These are phyloP conservation scores for Drosophila bocqueti DNA, from an alignment of 1,140 invertebrate genomes.

Conservation along the genomic window DNA sequence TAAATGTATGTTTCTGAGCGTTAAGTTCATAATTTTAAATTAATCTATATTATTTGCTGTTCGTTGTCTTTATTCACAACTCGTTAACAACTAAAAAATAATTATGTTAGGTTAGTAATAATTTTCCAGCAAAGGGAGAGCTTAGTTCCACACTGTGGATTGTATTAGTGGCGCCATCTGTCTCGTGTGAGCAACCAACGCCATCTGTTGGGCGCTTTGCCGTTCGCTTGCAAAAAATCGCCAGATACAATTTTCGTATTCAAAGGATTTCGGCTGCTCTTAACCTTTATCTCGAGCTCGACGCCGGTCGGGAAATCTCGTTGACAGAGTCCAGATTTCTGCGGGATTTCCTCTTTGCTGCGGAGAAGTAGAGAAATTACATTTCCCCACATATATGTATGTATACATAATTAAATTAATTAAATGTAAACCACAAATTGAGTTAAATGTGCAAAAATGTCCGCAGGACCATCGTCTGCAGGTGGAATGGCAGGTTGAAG, in stretches of 20 bases:
- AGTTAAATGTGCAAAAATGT: slow-evolving; percentile 79
- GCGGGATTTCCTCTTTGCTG: slow-evolving; percentile 41
- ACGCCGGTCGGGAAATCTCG: slow-evolving; percentile 22
- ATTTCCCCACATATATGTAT: slow-evolving; percentile 25
- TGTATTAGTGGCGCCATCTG: slow-evolving; percentile 57
- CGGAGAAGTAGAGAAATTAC: slow-evolving; percentile 29
- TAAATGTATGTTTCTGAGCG: too few relatives aligned
- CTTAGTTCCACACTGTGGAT: slow-evolving; percentile 58
- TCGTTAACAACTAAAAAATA: background rate
- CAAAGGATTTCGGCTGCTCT: slow-evolving; percentile 5
- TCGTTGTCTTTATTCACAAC: too few relatives aligned
- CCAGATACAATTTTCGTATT: background rate
- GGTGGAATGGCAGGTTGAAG: slow-evolving; percentile 17
- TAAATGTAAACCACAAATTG: slow-evolving; percentile 81
- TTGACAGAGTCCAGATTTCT: slow-evolving; percentile 50
- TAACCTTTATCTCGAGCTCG: slow-evolving; percentile 15
- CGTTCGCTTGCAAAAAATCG: too few relatives aligned
- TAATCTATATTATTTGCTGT: background rate
- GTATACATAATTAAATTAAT: slow-evolving; percentile 77
- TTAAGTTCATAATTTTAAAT: too few relatives aligned
- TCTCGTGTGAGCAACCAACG: slow-evolving; percentile 3
- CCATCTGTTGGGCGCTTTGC: slow-evolving; percentile 58
- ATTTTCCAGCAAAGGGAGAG: slow-evolving; percentile 11
- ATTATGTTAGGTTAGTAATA: background rate
- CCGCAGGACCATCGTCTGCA: slow-evolving; percentile 47